Conservation (phyloP, 2,113 vertebrate genomes). For the Caretta caretta region DNA sequence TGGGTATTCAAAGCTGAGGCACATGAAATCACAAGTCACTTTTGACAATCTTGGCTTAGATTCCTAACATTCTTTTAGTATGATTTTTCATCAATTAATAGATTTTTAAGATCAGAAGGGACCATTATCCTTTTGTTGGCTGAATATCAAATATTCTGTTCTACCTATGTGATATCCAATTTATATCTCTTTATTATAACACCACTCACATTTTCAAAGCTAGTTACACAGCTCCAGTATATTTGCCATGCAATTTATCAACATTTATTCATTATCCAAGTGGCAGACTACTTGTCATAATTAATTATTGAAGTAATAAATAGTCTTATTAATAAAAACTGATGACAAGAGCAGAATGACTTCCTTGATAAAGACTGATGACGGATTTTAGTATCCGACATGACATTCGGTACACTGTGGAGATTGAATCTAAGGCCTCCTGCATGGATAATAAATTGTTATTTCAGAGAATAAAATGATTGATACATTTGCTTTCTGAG, state of each 20-base stretch:
- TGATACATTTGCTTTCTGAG: slow-evolving; percentile 90
- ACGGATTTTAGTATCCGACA: slow-evolving; percentile 88
- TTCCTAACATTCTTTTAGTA: not conserved
- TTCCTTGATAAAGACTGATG: slow-evolving; percentile 95
- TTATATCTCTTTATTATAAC: slow-evolving; percentile 56
- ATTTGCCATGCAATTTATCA: slow-evolving; percentile 92
- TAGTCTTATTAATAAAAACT: slow-evolving; percentile 89
- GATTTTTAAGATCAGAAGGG: not conserved
- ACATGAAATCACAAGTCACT: not conserved
- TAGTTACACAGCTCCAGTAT: slow-evolving; percentile 73
- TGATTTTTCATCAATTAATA: not conserved
- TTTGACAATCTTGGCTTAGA: not conserved
- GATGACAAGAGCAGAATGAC: slow-evolving; percentile 85
- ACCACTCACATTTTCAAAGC: slow-evolving; percentile 51
- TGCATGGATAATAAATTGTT: slow-evolving; percentile 96
- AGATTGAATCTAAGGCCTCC: slow-evolving; percentile 95
- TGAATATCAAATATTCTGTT: slow-evolving; percentile 36
- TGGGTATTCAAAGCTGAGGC: not conserved
- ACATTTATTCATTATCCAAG: slow-evolving; percentile 88
- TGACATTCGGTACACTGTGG: slow-evolving; percentile 85
- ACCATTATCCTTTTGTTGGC: not conserved
- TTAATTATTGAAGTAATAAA: slow-evolving; percentile 95
- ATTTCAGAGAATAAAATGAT: slow-evolving; percentile 95
- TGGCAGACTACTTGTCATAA: slow-evolving; percentile 92
- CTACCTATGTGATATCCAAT: slow-evolving; percentile 53